Conservation (phyloP, 2,797 vertebrate species). For the Rhinophrynus dorsalis region DNA sequence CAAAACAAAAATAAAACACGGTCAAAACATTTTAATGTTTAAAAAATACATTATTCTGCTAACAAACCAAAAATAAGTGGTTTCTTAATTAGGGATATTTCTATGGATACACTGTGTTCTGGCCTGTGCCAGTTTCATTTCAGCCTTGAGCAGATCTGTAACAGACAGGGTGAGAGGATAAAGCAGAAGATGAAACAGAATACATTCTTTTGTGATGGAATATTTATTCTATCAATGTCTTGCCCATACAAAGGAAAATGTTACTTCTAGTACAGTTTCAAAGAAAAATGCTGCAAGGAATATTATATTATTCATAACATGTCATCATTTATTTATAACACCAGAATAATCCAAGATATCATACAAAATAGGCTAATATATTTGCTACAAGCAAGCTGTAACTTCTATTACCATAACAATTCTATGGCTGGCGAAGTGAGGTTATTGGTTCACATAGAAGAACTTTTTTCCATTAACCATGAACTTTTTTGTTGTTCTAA, state of each 20-base stretch:
- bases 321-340: conserved; percentile 36
- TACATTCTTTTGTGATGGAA: conserved; percentile 19
- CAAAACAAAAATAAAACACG: no score
- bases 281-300: conserved; percentile 35
- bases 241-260: conserved; percentile 20
- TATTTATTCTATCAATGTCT: conserved; percentile 37
- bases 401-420: not conserved
- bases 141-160: not conserved
- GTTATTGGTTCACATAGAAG: no score
- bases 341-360: not conserved
- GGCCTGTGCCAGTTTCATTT: not conserved
- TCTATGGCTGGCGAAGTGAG: not conserved
- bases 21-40: no score
- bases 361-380: not conserved
- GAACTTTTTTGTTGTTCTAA: no score
- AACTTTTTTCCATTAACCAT: no score
- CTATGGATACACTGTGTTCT: not conserved
- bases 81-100: no score
- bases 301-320: conserved; percentile 41
- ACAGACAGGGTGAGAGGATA: not conserved
- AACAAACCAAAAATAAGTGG: no score
- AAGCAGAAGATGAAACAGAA: conserved; percentile 26
- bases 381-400: not conserved
- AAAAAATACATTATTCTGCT: no score
- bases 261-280: conserved; percentile 25